Conservation (phyloP, 2,888 invertebrate genomes). For the Perithous albicinctus region DNA sequence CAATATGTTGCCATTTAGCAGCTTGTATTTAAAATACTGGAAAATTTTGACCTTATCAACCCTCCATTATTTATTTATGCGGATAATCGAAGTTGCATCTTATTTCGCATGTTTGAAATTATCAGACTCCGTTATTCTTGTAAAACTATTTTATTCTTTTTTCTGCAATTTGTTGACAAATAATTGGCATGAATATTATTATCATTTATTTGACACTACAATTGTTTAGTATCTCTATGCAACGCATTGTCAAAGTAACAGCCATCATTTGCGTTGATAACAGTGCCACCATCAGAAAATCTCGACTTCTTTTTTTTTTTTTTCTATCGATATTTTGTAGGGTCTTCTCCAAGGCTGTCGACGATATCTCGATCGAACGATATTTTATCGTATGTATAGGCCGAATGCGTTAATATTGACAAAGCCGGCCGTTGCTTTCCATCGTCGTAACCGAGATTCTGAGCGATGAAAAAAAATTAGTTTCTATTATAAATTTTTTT, state of each 20-base stretch:
- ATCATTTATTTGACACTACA: neutral
- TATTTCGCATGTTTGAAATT: neutral
- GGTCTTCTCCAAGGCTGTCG: neutral
- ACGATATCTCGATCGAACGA: slow-evolving; percentile 37
- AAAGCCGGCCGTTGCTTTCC: slow-evolving; percentile 17
- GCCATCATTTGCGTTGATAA: neutral
- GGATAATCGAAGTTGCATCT: neutral
- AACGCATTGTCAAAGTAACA: neutral
- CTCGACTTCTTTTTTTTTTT: neutral
- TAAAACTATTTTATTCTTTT: neutral
- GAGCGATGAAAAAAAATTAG: neutral
- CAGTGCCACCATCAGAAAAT: neutral
- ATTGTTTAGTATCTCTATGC: neutral
- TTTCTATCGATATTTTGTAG: slow-evolving; percentile 23
- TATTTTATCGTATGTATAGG: slow-evolving; percentile 58
- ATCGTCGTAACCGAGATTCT: slow-evolving; percentile 21
- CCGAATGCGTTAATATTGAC: slow-evolving; percentile 48
- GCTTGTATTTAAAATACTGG: neutral
- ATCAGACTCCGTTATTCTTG: neutral
- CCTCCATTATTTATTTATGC: neutral
- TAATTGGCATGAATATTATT: neutral
- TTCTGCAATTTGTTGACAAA: neutral
- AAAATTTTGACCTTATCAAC: neutral
- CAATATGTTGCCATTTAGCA: neutral
- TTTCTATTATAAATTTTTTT: slow-evolving; percentile 1